phyloP scores from a whole-genome alignment of 2,113 vertebrate species.

The Diphyllodes magnificus region DNA sequence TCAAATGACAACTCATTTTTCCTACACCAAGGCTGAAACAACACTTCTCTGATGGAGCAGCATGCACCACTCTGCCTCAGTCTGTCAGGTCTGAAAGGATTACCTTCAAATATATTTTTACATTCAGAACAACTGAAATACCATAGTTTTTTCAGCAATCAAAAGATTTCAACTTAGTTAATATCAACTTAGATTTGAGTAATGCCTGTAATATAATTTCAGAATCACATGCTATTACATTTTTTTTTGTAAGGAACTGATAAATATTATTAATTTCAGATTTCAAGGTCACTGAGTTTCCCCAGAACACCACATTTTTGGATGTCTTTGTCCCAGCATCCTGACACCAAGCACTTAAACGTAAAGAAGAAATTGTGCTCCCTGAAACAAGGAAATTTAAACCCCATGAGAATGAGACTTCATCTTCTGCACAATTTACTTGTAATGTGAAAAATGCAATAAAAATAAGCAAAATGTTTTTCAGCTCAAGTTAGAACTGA shows the following conservation, averaged over 20 bases:
- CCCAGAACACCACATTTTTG: background rate
- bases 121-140: background rate
- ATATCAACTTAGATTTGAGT: background rate
- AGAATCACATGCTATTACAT: background rate
- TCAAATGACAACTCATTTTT: background rate
- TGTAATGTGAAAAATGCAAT: background rate
- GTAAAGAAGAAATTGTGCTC: background rate
- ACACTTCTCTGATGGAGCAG: background rate
- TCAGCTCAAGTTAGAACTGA: background rate
- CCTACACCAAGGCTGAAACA: background rate
- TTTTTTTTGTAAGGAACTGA: background rate
- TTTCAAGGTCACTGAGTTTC: background rate
- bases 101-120: background rate
- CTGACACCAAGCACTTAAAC: background rate
- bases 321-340: background rate
- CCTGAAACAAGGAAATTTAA: background rate
- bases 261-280: background rate
- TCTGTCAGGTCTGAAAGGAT: background rate
- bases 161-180: background rate
- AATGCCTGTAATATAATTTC: background rate
- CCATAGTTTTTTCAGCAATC: rapidly evolving
- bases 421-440: background rate
- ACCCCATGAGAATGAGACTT: background rate
- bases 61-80: background rate
- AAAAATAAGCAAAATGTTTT: background rate